Conservation (phyloP, 2,888 invertebrate genomes). For the Philaethria dido region DNA sequence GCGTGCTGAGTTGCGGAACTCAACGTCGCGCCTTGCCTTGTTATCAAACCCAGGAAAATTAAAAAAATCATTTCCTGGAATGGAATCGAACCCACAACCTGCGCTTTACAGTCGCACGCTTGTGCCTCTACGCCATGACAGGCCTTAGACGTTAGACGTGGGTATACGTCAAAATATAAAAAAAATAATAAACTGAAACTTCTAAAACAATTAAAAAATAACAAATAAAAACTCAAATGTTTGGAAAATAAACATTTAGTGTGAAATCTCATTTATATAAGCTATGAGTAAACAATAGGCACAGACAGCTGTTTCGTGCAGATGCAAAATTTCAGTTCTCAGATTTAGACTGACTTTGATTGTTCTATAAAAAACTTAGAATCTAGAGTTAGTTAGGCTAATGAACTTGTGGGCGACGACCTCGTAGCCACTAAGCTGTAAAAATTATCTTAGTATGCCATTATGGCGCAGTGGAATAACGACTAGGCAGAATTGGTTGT, state of each 20-base stretch:
- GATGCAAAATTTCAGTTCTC: constrained; percentile 32
- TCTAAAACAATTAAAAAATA: not conserved
- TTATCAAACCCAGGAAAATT: too few species aligned
- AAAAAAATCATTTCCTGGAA: too few species aligned
- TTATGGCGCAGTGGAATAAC: too few species aligned
- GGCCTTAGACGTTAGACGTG: too few species aligned
- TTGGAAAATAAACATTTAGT: constrained; percentile 3
- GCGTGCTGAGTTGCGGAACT: too few species aligned
- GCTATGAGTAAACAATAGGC: constrained; percentile 1
- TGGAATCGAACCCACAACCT: too few species aligned
- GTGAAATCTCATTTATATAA: not conserved
- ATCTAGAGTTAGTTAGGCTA: constrained; percentile 36
- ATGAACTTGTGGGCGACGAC: constrained; percentile 44
- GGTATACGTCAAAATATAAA: not conserved
- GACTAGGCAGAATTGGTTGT: too few species aligned
- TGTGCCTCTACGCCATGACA: too few species aligned
- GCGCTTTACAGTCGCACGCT: too few species aligned
- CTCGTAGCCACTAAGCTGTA: constrained; percentile 31
- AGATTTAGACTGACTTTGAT: constrained; percentile 36
- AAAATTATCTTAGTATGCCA: constrained; percentile 12
- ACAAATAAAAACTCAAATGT: not conserved
- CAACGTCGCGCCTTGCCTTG: too few species aligned
- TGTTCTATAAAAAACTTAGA: constrained; percentile 40
- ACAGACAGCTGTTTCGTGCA: constrained; percentile 13
- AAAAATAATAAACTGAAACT: not conserved